Percentiles rank a stretch among this genome's conserved stretches.
Evolutionary conservation across 2,888 invertebrate genomes (phyloP).

Genomic region (Arge pagana): DNA sequence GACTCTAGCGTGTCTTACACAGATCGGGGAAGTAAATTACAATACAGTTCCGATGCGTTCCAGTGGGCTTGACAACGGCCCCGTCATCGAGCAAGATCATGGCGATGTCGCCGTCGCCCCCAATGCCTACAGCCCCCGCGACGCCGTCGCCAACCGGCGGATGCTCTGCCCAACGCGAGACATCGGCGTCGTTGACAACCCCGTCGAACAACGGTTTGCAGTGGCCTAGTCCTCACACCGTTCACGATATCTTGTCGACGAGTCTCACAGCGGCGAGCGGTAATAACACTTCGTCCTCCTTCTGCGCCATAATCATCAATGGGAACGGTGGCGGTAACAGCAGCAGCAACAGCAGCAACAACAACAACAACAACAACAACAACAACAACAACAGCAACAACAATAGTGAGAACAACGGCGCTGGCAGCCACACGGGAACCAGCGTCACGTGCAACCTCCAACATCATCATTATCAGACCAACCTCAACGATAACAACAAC

Average conservation of each 20-base stretch:
- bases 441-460: constrained; percentile 26
- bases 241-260: constrained; percentile 53
- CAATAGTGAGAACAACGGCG: constrained; percentile 12
- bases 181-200: no score
- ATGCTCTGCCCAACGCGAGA: constrained; percentile 61
- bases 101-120: constrained; percentile 55
- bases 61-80: constrained; percentile 57
- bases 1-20: constrained; percentile 45
- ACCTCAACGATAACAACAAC: constrained; percentile 25
- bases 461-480: constrained; percentile 17
- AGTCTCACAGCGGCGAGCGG: constrained; percentile 35
- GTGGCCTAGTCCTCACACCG: constrained; percentile 55
- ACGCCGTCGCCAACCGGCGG: constrained; percentile 58
- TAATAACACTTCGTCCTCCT: constrained; percentile 33
- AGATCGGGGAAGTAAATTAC: constrained; percentile 35
- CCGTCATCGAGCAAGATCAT: constrained; percentile 49
- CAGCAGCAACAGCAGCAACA: constrained; percentile 33
- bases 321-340: constrained; percentile 32
- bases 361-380: constrained; percentile 28
- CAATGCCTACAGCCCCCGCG: constrained; percentile 50
- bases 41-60: constrained; percentile 30
- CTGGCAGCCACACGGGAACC: constrained; percentile 22
- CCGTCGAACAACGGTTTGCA: constrained; percentile 37
- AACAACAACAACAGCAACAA: constrained; percentile 9
- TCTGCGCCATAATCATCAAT: constrained; percentile 41